Evolutionary conservation across 2,113 vertebrate species (phyloP).

Genomic region (Malaclemys terrapin): DNA sequence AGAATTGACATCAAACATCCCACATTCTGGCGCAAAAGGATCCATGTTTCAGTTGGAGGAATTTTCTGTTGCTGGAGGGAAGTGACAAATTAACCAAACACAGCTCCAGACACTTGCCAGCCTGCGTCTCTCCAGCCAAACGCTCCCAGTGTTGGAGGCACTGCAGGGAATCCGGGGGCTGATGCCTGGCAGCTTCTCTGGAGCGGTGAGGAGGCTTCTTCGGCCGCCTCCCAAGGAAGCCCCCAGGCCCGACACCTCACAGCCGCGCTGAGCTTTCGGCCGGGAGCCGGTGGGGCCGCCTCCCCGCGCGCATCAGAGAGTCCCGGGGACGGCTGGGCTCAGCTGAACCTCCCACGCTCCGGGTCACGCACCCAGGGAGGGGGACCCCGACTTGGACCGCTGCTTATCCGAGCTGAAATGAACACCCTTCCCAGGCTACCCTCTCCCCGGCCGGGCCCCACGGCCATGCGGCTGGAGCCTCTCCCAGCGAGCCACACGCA

Average conservation of each 20-base stretch:
- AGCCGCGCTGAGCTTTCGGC: background rate
- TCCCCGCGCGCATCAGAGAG: background rate
- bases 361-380: background rate
- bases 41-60: background rate
- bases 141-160: background rate
- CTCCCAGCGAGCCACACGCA: background rate
- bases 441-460: background rate
- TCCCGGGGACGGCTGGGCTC: background rate
- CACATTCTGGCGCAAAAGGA: background rate
- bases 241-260: background rate
- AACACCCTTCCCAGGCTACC: background rate
- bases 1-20: slow-evolving; percentile 3
- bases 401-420: background rate
- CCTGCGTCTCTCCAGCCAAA: background rate
- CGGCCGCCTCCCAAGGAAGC: background rate
- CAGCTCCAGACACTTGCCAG: background rate
- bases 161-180: background rate
- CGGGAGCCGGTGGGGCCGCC: background rate
- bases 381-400: background rate
- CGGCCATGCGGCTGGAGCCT: background rate
- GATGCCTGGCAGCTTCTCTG: background rate
- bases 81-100: accelerated
- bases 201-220: background rate
- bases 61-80: background rate
- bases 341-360: background rate